Conservation (phyloP, 2,797 vertebrate species). For the Rhynchotus rufescens region DNA sequence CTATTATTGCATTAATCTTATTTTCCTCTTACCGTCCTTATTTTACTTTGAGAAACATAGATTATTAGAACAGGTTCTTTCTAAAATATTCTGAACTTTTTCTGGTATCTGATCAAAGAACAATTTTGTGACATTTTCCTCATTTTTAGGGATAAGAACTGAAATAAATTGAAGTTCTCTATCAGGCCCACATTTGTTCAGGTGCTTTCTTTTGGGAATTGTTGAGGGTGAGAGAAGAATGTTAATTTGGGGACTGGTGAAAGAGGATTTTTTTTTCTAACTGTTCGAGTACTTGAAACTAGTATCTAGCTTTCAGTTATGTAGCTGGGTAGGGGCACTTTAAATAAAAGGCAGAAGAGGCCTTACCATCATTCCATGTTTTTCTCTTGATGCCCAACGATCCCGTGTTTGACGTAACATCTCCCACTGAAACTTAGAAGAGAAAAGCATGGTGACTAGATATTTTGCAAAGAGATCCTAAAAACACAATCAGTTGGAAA, state of each 20-base stretch:
- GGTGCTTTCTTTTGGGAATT: background rate
- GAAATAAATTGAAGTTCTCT: slow-evolving; percentile 1
- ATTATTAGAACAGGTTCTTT: background rate
- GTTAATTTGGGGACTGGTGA: background rate
- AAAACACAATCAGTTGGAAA: background rate
- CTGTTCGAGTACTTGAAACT: background rate
- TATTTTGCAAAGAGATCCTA: background rate
- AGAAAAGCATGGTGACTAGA: slow-evolving; percentile 33
- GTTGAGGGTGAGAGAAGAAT: background rate
- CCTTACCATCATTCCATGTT: slow-evolving; percentile 67
- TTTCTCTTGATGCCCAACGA: slow-evolving; percentile 70
- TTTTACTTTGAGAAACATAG: background rate
- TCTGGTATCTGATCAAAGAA: background rate
- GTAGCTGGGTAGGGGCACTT: background rate
- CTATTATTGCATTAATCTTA: background rate
- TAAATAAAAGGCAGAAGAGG: background rate
- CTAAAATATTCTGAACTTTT: background rate
- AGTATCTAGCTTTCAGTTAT: background rate
- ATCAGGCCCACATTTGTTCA: background rate
- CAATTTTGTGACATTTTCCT: background rate
- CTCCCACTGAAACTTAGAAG: slow-evolving; percentile 69
- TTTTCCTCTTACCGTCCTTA: background rate
- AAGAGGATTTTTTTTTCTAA: background rate
- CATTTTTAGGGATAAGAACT: background rate
- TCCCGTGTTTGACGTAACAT: slow-evolving; percentile 43